phyloP scores from a whole-genome alignment of 2,113 vertebrate species.

The Picathartes gymnocephalus region DNA sequence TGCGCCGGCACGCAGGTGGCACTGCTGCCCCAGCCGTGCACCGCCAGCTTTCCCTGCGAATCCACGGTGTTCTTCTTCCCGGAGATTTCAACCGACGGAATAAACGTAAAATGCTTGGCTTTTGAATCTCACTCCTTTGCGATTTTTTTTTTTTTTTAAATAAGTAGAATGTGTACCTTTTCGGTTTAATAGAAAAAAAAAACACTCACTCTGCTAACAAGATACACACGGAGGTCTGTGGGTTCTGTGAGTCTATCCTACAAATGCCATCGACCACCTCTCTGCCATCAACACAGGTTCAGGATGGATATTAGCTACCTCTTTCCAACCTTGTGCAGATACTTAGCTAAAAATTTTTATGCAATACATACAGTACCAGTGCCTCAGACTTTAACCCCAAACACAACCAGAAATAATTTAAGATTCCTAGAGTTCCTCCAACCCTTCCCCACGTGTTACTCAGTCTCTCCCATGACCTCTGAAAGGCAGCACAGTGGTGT shows the following conservation, averaged over 20 bases:
- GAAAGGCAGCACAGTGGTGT: background rate
- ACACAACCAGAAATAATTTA: background rate
- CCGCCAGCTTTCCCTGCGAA: background rate
- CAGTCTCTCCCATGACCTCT: background rate
- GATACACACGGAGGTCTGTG: background rate
- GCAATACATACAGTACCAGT: background rate
- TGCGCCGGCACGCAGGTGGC: background rate
- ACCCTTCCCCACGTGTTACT: background rate
- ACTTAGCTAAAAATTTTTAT: background rate
- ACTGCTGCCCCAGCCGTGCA: background rate
- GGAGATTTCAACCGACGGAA: rapidly evolving
- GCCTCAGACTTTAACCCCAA: background rate
- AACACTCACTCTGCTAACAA: background rate
- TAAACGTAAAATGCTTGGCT: background rate
- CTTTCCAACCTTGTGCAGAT: background rate
- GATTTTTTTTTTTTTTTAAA: background rate
- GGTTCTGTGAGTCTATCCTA: background rate
- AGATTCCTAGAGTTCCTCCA: background rate
- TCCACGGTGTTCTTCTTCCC: rapidly evolving
- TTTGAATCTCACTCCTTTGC: background rate
- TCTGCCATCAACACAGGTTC: background rate
- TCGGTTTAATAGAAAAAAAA: background rate
- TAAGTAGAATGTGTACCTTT: background rate
- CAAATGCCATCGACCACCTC: background rate
- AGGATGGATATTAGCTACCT: background rate